Percentiles rank a stretch among this genome's conserved stretches.
Evolutionary conservation across 2,113 vertebrate species (phyloP).

Genomic region (Neofelis nebulosa): DNA sequence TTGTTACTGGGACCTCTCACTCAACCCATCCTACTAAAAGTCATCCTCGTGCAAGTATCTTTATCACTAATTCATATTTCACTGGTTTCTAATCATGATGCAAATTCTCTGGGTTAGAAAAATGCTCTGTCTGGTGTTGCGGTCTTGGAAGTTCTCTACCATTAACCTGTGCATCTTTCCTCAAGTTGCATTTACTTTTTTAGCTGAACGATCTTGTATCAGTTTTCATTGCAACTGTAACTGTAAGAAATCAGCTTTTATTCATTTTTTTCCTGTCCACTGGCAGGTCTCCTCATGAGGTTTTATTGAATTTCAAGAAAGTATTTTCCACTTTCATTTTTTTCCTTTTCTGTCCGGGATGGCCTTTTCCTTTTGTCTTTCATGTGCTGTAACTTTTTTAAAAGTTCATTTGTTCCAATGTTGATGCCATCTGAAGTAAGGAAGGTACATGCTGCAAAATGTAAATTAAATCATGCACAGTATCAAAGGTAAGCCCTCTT

Average conservation of each 20-base stretch:
- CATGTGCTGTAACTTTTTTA: neutral
- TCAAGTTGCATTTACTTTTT: neutral
- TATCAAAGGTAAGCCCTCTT: neutral
- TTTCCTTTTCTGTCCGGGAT: neutral
- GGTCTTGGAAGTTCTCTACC: neutral
- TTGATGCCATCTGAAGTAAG: neutral
- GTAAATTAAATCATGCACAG: neutral
- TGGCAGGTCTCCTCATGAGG: neutral
- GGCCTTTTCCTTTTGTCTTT: neutral
- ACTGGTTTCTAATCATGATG: neutral
- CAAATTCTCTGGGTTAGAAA: neutral
- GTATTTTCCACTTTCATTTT: neutral
- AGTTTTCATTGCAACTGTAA: neutral
- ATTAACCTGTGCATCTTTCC: neutral
- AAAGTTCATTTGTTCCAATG: neutral
- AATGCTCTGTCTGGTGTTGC: neutral
- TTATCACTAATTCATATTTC: neutral
- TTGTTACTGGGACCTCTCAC: neutral
- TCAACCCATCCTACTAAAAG: neutral
- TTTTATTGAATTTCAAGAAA: slow-evolving; percentile 23
- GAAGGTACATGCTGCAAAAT: neutral
- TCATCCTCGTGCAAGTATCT: neutral
- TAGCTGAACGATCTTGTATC: neutral
- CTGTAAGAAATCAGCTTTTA: neutral
- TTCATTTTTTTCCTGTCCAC: neutral